Evolutionary conservation across 1,140 invertebrate genomes (phyloP).

Genomic region (Aphidius ervi): DNA sequence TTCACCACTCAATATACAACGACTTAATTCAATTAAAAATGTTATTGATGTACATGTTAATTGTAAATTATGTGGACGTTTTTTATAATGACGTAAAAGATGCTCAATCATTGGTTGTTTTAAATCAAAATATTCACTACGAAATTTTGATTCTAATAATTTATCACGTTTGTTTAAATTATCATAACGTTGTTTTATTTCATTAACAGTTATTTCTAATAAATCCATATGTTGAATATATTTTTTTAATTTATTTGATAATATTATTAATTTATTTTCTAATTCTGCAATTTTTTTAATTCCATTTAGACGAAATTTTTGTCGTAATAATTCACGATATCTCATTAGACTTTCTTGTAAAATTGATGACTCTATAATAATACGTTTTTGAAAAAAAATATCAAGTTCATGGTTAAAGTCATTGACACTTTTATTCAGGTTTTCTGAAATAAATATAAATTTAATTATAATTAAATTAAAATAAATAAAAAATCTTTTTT

Average conservation of each 20-base stretch:
- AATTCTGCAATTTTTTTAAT: constrained; percentile 18
- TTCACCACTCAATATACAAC: constrained; percentile 42
- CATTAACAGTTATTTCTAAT: constrained; percentile 28
- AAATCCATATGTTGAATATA: constrained; percentile 14
- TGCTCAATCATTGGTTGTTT: constrained; percentile 37
- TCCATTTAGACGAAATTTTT: constrained; percentile 10
- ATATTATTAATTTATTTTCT: constrained; percentile 12
- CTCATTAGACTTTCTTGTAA: constrained; percentile 54
- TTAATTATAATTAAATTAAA: constrained; percentile 8
- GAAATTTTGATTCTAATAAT: constrained; percentile 52
- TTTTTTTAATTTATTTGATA: constrained; percentile 15
- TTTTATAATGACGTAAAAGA: constrained; percentile 37
- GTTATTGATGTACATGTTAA: constrained; percentile 45
- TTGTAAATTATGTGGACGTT: constrained; percentile 28
- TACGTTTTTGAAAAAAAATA: constrained; percentile 54
- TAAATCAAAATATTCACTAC: constrained; percentile 41
- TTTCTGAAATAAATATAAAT: constrained; percentile 29
- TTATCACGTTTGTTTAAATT: constrained; percentile 43
- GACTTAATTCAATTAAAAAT: constrained; percentile 54
- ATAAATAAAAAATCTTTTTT: background rate
- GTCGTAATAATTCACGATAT: constrained; percentile 16
- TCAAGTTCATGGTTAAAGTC: constrained; percentile 59
- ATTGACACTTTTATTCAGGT: constrained; percentile 52
- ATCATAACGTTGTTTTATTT: constrained; percentile 35
- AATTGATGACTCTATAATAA: constrained; percentile 59